phyloP scores from a whole-genome alignment of 2,888 invertebrate species.

The Eremobia ochroleuca region DNA sequence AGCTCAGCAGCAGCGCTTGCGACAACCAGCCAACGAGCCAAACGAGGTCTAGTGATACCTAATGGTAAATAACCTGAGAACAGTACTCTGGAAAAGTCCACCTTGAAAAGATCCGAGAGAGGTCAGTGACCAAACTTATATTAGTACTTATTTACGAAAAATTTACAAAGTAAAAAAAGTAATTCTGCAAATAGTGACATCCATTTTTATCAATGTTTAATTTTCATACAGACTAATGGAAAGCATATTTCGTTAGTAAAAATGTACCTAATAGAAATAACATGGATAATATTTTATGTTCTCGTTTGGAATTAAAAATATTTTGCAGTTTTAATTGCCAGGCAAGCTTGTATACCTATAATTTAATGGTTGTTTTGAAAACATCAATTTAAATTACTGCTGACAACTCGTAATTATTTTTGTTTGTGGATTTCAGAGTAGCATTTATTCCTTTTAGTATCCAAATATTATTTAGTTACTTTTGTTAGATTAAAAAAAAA shows the following conservation, averaged over 20 bases:
- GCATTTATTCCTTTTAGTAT: neutral
- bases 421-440: slow-evolving; percentile 5
- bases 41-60: neutral
- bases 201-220: slow-evolving; percentile 23
- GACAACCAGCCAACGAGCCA: neutral
- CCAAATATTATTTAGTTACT: neutral
- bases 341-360: neutral
- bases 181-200: slow-evolving; percentile 1
- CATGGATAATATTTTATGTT: slow-evolving; percentile 14
- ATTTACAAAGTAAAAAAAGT: neutral
- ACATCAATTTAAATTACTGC: slow-evolving; percentile 31
- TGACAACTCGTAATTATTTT: slow-evolving; percentile 8
- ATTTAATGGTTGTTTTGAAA: slow-evolving; percentile 25
- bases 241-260: neutral
- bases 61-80: neutral
- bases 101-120: neutral
- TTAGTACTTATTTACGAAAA: neutral
- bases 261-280: slow-evolving; percentile 6
- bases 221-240: slow-evolving; percentile 22
- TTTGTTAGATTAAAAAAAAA: neutral
- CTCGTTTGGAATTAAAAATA: slow-evolving; percentile 5
- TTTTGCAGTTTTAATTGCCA: slow-evolving; percentile 10
- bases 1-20: too few species aligned
- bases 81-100: neutral
- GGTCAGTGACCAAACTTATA: neutral